These are phyloP conservation scores for Bombus breviceps DNA, from an alignment of 1,140 invertebrate species.

Conservation along the genomic window DNA sequence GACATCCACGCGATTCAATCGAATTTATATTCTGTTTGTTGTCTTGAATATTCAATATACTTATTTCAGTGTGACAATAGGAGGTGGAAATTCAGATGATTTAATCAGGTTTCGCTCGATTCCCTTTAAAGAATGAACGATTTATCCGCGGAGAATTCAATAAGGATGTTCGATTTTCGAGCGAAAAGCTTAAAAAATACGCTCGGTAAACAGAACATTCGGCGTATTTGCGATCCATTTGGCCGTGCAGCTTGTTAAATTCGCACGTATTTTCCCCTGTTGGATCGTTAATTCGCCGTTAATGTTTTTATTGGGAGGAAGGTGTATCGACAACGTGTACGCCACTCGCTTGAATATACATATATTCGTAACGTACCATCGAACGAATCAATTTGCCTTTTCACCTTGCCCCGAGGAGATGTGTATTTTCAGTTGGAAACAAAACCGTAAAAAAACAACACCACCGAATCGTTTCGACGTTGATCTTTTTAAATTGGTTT, in stretches of 20 bases:
- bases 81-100: neutral
- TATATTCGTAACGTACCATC: conserved; percentile 2
- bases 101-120: conserved; percentile 10
- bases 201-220: neutral
- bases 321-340: neutral
- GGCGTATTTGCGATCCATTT: neutral
- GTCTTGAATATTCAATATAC: conserved; percentile 7
- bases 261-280: conserved; percentile 17
- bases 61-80: neutral
- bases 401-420: conserved; percentile 31
- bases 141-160: conserved; percentile 3
- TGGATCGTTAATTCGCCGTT: conserved; percentile 30
- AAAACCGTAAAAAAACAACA: conserved; percentile 12
- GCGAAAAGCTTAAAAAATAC: neutral
- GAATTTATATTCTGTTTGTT: neutral
- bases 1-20: too few relatives aligned
- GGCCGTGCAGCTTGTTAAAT: conserved; percentile 15
- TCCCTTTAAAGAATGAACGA: neutral
- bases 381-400: conserved; percentile 40
- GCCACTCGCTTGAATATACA: conserved; percentile 9
- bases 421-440: conserved; percentile 24
- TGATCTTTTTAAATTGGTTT: conserved; percentile 24
- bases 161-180: neutral
- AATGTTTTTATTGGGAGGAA: conserved; percentile 51
- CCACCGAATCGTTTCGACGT: neutral